Evolutionary conservation across 2,113 vertebrate genomes (phyloP), one percentile per base, ranked within the genome.

Genomic region (Tyto alba): DNA sequence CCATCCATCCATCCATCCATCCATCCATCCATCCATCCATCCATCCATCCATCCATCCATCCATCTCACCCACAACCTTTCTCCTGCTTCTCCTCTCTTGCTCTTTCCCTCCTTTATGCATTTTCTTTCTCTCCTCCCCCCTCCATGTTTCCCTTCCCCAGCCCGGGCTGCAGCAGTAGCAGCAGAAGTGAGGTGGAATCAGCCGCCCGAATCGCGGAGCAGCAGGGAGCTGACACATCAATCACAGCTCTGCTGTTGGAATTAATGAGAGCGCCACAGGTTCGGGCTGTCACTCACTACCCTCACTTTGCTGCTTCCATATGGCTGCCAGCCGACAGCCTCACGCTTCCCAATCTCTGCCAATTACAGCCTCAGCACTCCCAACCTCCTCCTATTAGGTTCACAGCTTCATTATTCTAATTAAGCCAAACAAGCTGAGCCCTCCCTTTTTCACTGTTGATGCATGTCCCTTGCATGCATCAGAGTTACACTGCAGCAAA

Each of bases 151-250:
- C 62, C 41, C 5, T 63, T 62, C 8, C 68, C 64, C 55, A 29
- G 85, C 72, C 75, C 7, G 0, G 86, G 92, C 87, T 86, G 94
- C 91, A 83, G 94, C 92, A 60, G 88, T 62, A 90, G 73, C n/a
- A 15, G 91, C 93, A 92, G 85, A 68, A 94, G 92, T 81, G 85
- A 85, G 29, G 85, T 74, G 92, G 95, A 94, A 95, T 82, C 95
- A 85, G 95, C 95, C 60, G 38, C 95, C 88, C 29, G 95, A 95
- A 94, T 89, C n/a, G 56, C 7, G 9, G 93, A 97, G 95, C 97
- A 97, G 97, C 95, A 66, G 97, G 97, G 94, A 97, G 96, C 97
- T 98, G 97, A 96, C 97, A 97, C 97, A 98, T 97, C 97, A 95
- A 97, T 97, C 97, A 97, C 95, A 78, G 96, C 93, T 96, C 96